Evolutionary conservation across 1,140 invertebrate species (phyloP).

Genomic region (Anastrepha ludens): DNA sequence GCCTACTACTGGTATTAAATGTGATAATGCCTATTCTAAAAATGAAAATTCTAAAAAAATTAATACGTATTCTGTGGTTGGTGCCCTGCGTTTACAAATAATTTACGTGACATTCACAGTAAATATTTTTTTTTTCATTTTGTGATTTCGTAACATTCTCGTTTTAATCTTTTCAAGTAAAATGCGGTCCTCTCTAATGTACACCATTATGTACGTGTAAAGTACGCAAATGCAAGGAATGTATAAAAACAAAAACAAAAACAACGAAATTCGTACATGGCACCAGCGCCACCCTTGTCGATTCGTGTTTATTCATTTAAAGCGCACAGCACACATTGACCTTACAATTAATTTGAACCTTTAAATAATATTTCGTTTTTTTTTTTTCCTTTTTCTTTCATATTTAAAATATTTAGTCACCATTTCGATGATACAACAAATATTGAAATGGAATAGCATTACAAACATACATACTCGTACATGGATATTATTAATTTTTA

Average conservation of each 20-base stretch:
- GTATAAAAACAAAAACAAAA: background rate
- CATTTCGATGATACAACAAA: background rate
- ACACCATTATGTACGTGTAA: too few relatives aligned
- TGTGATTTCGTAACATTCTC: too few relatives aligned
- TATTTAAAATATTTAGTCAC: background rate
- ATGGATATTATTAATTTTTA: background rate
- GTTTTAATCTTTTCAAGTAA: background rate
- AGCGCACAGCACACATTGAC: constrained; percentile 37
- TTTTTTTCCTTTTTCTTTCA: background rate
- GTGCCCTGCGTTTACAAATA: too few relatives aligned
- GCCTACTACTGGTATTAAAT: too few relatives aligned
- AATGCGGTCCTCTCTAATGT: background rate
- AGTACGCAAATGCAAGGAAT: constrained; percentile 6
- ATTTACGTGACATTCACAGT: too few relatives aligned
- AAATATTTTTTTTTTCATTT: too few relatives aligned
- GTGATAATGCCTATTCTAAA: too few relatives aligned
- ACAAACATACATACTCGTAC: too few relatives aligned
- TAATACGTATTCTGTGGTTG: too few relatives aligned
- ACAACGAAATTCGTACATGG: background rate
- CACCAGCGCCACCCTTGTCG: background rate
- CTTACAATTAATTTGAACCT: constrained; percentile 52
- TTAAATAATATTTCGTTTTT: constrained; percentile 32
- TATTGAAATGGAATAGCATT: too few relatives aligned
- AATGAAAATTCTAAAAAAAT: too few relatives aligned
- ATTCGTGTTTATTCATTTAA: constrained; percentile 31